Evolutionary conservation across 2,888 invertebrate genomes (phyloP).

Genomic region (Apotomis capreana): DNA sequence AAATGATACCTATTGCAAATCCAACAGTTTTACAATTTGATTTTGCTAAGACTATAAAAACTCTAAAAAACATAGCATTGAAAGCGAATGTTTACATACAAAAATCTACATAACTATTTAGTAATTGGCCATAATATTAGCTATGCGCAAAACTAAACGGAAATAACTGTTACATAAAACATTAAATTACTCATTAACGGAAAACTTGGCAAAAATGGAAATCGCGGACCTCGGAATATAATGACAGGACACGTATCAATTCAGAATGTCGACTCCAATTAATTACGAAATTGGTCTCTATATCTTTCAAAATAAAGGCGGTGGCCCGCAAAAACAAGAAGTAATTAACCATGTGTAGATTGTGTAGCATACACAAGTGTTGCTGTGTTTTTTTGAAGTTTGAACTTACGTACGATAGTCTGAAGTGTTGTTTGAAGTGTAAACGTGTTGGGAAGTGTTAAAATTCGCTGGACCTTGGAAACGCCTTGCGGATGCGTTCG

Average conservation of each 20-base stretch:
- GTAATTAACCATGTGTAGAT: conserved; percentile 15
- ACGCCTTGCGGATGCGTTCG: conserved; percentile 34
- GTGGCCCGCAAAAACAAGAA: conserved; percentile 1
- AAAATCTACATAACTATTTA: conserved; percentile 28
- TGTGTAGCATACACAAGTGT: background rate
- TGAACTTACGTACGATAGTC: background rate
- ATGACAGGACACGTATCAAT: conserved; percentile 34
- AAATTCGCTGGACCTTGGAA: conserved; percentile 37
- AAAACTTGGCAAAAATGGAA: conserved; percentile 36
- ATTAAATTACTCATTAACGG: conserved; percentile 30
- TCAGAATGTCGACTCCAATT: conserved; percentile 14
- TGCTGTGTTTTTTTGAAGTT: background rate
- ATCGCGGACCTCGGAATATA: conserved; percentile 36
- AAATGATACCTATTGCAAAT: background rate
- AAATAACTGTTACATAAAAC: conserved; percentile 33
- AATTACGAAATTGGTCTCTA: conserved; percentile 23
- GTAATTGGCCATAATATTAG: conserved; percentile 15
- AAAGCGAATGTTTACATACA: conserved; percentile 36
- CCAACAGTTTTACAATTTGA: background rate
- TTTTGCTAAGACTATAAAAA: conserved; percentile 1
- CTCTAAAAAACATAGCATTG: conserved; percentile 11
- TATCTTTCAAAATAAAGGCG: conserved; percentile 26
- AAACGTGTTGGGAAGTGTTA: conserved; percentile 19
- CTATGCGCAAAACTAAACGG: conserved; percentile 15
- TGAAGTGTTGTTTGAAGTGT: background rate